Conservation (phyloP, 2,113 vertebrate species). For the Caretta caretta region DNA sequence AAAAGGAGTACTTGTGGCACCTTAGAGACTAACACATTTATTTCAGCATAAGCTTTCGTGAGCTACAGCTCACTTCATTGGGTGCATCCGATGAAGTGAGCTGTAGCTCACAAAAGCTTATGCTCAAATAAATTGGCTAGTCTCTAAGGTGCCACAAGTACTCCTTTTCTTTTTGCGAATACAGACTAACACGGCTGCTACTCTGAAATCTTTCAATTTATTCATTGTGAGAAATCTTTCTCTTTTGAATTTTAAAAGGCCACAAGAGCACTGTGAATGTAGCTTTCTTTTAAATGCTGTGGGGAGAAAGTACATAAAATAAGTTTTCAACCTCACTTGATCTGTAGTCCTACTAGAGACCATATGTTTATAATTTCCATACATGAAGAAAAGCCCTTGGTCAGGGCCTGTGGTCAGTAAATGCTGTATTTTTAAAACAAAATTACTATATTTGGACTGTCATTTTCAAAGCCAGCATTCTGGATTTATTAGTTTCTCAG, state of each 20-base stretch:
- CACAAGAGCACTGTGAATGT: background rate
- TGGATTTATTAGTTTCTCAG: background rate
- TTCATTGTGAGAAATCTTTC: slow-evolving; percentile 42
- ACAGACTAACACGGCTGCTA: too few species aligned
- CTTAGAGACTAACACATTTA: too few species aligned
- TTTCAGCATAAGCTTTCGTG: too few species aligned
- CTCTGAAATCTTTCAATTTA: background rate
- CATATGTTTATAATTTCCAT: background rate
- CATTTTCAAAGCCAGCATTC: background rate
- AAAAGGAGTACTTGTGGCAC: too few species aligned
- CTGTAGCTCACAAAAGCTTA: too few species aligned
- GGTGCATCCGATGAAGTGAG: too few species aligned
- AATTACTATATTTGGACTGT: background rate
- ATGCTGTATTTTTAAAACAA: background rate
- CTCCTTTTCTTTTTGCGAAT: too few species aligned
- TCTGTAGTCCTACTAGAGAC: slow-evolving; percentile 7
- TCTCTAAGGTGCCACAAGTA: too few species aligned
- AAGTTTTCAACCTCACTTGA: slow-evolving; percentile 38
- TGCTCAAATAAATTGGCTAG: too few species aligned
- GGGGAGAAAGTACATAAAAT: slow-evolving; percentile 18
- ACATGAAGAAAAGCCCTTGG: background rate
- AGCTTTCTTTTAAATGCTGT: slow-evolving; percentile 29
- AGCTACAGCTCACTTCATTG: too few species aligned
- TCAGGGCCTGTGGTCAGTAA: background rate
- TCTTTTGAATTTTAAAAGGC: slow-evolving; percentile 65